Percentiles rank a stretch among this genome's conserved stretches.
Evolutionary conservation across 2,113 vertebrate species (phyloP).

Genomic region (Phodopus roborovskii): DNA sequence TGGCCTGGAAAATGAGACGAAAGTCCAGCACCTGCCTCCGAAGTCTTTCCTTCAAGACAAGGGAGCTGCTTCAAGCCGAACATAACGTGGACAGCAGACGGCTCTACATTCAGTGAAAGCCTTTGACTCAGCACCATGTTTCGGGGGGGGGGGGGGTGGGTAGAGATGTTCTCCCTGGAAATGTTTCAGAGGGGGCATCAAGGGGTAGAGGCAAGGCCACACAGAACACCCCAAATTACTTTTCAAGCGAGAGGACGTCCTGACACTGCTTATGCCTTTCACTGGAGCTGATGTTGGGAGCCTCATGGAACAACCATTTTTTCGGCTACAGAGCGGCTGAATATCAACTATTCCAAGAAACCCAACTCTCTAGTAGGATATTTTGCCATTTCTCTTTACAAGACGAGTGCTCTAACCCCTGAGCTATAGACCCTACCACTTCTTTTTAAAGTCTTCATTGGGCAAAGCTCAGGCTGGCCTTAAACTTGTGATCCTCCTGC

Average conservation of each 20-base stretch:
- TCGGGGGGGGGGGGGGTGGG: too few relatives aligned
- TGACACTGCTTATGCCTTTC: not conserved
- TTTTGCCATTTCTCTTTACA: not conserved
- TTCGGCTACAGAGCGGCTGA: not conserved
- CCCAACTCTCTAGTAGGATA: conserved; percentile 17
- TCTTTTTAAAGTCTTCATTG: not conserved
- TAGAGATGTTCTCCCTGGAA: not conserved
- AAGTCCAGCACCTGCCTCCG: conserved; percentile 32
- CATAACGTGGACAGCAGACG: not conserved
- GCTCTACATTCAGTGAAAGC: not conserved
- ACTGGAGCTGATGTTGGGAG: not conserved
- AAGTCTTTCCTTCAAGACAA: conserved; percentile 38
- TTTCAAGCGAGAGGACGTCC: not conserved
- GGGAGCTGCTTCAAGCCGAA: conserved; percentile 43
- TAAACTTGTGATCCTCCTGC: not conserved
- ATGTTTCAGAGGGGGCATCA: not conserved
- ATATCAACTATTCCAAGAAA: conserved; percentile 35
- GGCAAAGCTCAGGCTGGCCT: not conserved
- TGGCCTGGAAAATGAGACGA: conserved; percentile 19
- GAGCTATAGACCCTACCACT: not conserved
- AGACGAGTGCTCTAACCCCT: too few relatives aligned
- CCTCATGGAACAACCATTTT: conserved; percentile 11
- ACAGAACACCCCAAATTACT: not conserved
- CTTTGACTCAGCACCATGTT: not conserved
- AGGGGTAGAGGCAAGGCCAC: not conserved